Evolutionary conservation across 2,888 invertebrate genomes (phyloP).

Genomic region (Osmoderma eremita): DNA sequence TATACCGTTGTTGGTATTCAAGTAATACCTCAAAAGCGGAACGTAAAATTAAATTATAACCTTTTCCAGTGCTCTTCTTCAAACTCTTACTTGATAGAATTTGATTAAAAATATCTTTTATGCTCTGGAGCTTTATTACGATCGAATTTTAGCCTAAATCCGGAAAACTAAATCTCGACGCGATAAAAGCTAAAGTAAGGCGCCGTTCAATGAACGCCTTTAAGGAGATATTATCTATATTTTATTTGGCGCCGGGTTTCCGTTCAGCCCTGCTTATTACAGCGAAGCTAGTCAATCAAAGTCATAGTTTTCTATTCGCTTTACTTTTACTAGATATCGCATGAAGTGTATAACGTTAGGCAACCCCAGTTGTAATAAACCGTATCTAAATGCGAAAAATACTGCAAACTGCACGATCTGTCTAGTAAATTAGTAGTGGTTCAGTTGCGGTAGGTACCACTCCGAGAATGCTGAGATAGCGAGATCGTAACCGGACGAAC

Average conservation of each 20-base stretch:
- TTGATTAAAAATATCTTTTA: conserved; percentile 33
- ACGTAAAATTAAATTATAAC: conserved; percentile 36
- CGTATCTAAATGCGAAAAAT: conserved; percentile 32
- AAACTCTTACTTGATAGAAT: conserved; percentile 28
- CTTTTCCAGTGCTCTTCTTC: conserved; percentile 24
- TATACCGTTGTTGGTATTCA: conserved; percentile 11
- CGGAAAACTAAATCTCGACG: background rate
- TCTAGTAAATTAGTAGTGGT: conserved; percentile 21
- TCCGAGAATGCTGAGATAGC: conserved; percentile 11
- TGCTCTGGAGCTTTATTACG: conserved; percentile 16
- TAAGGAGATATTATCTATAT: conserved; percentile 42
- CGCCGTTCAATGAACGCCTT: conserved; percentile 40
- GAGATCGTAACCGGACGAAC: background rate
- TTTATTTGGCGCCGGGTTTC: conserved; percentile 42
- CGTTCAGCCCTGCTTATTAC: conserved; percentile 27
- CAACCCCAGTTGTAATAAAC: conserved; percentile 33
- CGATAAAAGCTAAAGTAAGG: conserved; percentile 23
- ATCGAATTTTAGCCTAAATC: conserved; percentile 27
- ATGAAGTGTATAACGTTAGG: conserved; percentile 38
- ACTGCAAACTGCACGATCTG: conserved; percentile 28
- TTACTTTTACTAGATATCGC: conserved; percentile 24
- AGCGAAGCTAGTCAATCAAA: conserved; percentile 33
- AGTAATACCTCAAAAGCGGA: conserved; percentile 26
- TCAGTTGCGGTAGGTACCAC: conserved; percentile 8
- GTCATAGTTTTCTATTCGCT: conserved; percentile 19